Base-by-base conservation (phyloP, 2,888 invertebrate genomes). In the Branchellion lobata region DNA sequence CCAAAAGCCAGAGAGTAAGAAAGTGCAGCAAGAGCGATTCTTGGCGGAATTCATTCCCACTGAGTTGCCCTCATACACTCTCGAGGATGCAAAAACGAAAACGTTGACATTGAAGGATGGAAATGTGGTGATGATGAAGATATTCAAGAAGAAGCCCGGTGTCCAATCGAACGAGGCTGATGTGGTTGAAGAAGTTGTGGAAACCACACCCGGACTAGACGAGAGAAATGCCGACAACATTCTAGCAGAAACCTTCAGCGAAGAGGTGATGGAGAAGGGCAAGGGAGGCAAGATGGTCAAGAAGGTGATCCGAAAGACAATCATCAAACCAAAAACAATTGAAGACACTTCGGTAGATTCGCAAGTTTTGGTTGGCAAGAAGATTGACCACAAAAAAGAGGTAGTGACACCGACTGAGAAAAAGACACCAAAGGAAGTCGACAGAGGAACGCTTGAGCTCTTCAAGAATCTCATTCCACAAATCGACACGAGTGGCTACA, bases 261-360 rank as follows among this genome's bases (percentile, higher is more conserved):
- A 57, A n/a, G 61, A 57, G 24, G 5, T 57, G 5, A 3, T 3
- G 5, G 61, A 57, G 21, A 57, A 57, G 24, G 24, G 24, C 24
- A 57, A 24, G n/a, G 24, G 24, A 24, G 61, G 61, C 5, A 24
- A 57, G 11, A 8, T 61, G 33, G 18, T 5, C 1, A 33, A 27
- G 24, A 76, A 57, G 36, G 5, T 76, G 29, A 33, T 76, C 18
- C 57, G 61, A 53, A 76, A 76, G 36, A 76, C 76, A 1, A 36
- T 76, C 14, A 33, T 76, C n/a, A 57, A 34, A 61, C 76, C 76
- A 1, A 76, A 61, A 34, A 31, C 18, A 33, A n/a, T n/a, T 47
- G 47, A 47, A 8, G 47, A 47, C 8, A 47, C 8, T 18, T 14
- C 8, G 8, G 47, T 47, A 47, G 18, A 14, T 47, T n/a, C n/a